Evolutionary conservation across 2,888 invertebrate genomes (phyloP), one percentile per base, ranked within the genome.

Genomic region (Catocala fraxini): DNA sequence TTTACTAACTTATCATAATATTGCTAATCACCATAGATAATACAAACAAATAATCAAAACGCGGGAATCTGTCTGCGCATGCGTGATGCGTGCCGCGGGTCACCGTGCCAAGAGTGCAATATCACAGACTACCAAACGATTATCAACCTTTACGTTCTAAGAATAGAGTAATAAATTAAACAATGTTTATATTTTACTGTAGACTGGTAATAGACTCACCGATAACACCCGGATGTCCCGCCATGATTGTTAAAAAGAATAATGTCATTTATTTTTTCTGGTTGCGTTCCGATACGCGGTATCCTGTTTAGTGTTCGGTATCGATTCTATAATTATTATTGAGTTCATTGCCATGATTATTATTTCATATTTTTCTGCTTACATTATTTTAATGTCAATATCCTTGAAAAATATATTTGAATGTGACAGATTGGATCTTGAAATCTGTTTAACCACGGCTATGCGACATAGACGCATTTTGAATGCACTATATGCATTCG

Each of bases 161-260:
- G 0, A 1, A 34, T 54, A 59, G 1, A 58, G 51, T 58, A 13
- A 53, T 6, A 7, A 46, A 51, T 66, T 39, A 51, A 42, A 12
- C 53, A 48, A 48, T 46, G 41, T 15, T 46, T 43, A 12, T 12
- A 15, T 15, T 51, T 11, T 52, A 59, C 52, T 63, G 71, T 69
- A 85, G 85, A 86, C 86, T 66, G 68, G 69, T 63, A 68, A 77
- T 73, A 84, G 86, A 84, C 85, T 54, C 54, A 58, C 54, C 51
- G 76, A 79, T 80, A 82, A 73, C 69, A 77, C 81, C 83, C 86
- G 85, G 87, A 86, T 80, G 73, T 70, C 76, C 79, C 79, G 68
- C 51, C 52, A 55, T 63, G 74, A 73, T 76, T 69, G 65, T 68
- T 61, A 41, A 53, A 57, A 39, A 72, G 59, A 62, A n/a, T 39